These are phyloP conservation scores for Coleophora flavipennella DNA, from an alignment of 2,888 invertebrate genomes.

Conservation along the genomic window DNA sequence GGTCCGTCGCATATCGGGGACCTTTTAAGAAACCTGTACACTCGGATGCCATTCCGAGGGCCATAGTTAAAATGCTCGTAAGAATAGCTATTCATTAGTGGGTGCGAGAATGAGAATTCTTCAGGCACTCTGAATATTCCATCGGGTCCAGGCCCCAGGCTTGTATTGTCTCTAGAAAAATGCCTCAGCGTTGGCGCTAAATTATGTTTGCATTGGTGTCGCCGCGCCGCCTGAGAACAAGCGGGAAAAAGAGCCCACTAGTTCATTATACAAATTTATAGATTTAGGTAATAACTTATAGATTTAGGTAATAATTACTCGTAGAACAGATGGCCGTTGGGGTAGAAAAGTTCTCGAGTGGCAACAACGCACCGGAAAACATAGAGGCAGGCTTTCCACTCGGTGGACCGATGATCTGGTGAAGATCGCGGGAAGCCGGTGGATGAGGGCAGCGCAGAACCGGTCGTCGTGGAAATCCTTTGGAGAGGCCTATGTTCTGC, in stretches of 20 bases:
- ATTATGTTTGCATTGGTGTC: conserved; percentile 50
- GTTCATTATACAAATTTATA: conserved; percentile 37
- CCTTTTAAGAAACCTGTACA: conserved; percentile 71
- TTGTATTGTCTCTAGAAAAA: conserved; percentile 71
- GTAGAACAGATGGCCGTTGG: too few relatives aligned
- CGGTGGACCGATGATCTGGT: too few relatives aligned
- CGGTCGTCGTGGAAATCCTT: too few relatives aligned
- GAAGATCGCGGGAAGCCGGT: too few relatives aligned
- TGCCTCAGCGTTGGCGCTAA: conserved; percentile 54
- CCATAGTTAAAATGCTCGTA: conserved; percentile 72
- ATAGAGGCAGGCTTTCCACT: too few relatives aligned
- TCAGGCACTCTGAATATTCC: conserved; percentile 67
- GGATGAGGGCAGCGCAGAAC: too few relatives aligned
- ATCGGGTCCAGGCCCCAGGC: conserved; percentile 44
- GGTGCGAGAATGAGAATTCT: conserved; percentile 72
- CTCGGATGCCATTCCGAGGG: conserved; percentile 64
- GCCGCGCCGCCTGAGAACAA: conserved; percentile 26
- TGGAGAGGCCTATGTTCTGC: too few relatives aligned
- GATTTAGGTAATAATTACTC: too few relatives aligned
- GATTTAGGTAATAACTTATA: conserved; percentile 9
- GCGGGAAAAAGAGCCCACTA: conserved; percentile 34
- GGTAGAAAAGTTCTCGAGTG: too few relatives aligned
- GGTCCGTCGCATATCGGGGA: conserved; percentile 62
- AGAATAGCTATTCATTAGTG: conserved; percentile 73
- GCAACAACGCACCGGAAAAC: too few relatives aligned